Evolutionary conservation across 1,140 invertebrate species (phyloP), one percentile per base, ranked within the genome.

Genomic region (Metaphire vulgaris): DNA sequence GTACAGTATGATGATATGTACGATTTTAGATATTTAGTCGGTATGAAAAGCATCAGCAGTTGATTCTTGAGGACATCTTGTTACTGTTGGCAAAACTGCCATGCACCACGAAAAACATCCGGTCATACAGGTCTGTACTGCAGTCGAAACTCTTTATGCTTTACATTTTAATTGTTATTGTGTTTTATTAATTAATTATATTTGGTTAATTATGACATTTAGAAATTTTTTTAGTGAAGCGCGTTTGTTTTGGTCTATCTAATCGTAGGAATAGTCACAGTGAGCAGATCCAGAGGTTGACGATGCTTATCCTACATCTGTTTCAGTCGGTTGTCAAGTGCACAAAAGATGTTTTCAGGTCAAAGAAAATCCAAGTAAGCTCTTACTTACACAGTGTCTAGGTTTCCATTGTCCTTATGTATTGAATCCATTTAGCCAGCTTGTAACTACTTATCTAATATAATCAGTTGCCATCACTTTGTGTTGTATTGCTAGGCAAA

Each of bases 1-100:
- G n/a, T n/a, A n/a, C n/a, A n/a, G n/a, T n/a, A n/a, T n/a, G n/a
- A n/a, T n/a, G n/a, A n/a, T n/a, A n/a, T n/a, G n/a, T n/a, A n/a
- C n/a, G n/a, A 78, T 84, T 85, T 72, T 81, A 96, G 90, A 93
- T 99, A 83, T 99, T 99, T 87, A 92, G 94, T 6, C 90, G 92
- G 81, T 99, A 99, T 85, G 95, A 97, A 81, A 96, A 96, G 84
- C 96, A 98, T 85, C 89, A 97, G 71, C 90, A 95, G 82, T 89
- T 97, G 70, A 89, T 99, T 70, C 87, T 99, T 64, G 95, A 98
- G 82, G 98, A 99, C 85, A 96, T 99, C 71, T 88, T 99, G 69
- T 93, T 95, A n/a, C 98, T 96, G 2, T 95, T 99, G 85, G 95
- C 97, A 31, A 89, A 96, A 81, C 89, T 99, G 80, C 97, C 97